Base-by-base conservation (phyloP, 2,113 vertebrate species). In the Neotragus pygmaeus region DNA sequence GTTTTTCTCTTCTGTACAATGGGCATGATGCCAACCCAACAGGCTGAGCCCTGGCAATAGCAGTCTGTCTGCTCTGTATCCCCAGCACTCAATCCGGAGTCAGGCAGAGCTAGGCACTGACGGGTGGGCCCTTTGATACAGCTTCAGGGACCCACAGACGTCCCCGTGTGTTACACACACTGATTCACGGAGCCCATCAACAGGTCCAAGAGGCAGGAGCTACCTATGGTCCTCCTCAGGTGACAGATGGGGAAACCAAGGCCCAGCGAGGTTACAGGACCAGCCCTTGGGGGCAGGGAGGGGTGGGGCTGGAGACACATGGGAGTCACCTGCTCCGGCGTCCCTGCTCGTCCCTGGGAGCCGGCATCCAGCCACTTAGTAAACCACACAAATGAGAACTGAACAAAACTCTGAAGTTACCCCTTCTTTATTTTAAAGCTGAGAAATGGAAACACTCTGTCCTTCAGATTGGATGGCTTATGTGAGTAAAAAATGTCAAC, bases 191-290 rank as follows among this genome's bases (percentile, higher is more conserved):
- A 45, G 13, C 81, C 94, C 1, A 6, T 17, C 70, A 15, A 15
- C 1, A 3, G 16, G 36, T 64, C 19, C 1, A 2, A 6, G 49
- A 60, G 36, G 70, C 84, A 53, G 77, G 27, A 1, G n/a, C 58
- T 25, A 6, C 43, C 70, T 25, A 6, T 28, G 9, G 33, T 6
- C 15, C 7, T 4, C 47, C n/a, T 28, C 13, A 2, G 15, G 15
- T 15, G 10, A 28, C 33, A 36, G 60, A 28, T 1, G 14, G 57
- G 73, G 53, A 86, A 21, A 33, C 23, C 0, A 5, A 55, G 86
- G 47, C 53, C 28, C 11, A 0, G 66, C 1, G 7, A 33, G 14
- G n/a, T 4, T 1, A 15, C 4, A 25, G 75, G 12, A 4, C 47
- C 82, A 6, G 55, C 64, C 58, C 14, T 27, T 19, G 1, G 30